Conservation (phyloP, 2,113 vertebrate species). For the Chaetura pelagica region DNA sequence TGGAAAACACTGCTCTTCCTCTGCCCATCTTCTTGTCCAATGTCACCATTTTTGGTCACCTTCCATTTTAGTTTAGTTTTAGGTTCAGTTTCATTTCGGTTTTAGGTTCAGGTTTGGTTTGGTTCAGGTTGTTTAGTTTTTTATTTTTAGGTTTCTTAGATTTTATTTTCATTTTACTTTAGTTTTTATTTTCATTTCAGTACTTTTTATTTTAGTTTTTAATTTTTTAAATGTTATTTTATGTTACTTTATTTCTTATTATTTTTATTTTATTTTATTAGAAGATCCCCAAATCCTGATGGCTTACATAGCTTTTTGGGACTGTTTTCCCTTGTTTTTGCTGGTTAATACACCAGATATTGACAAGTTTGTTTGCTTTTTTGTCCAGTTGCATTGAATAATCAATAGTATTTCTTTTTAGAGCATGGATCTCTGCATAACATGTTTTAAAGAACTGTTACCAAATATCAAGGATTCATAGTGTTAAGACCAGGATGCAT, state of each 20-base stretch:
- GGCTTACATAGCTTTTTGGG: neutral
- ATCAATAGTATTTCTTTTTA: neutral
- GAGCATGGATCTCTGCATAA: neutral
- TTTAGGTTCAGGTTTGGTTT: too few species aligned
- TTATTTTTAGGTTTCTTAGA: too few species aligned
- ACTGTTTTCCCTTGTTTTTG: neutral
- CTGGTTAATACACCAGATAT: neutral
- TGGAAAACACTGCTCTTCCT: neutral
- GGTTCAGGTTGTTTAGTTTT: too few species aligned
- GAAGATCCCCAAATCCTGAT: neutral
- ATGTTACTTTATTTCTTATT: neutral
- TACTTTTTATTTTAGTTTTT: too few species aligned
- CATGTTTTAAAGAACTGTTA: neutral
- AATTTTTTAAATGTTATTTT: too few species aligned
- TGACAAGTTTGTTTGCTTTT: neutral
- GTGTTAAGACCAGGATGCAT: neutral
- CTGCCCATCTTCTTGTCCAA: neutral
- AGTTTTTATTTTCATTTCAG: too few species aligned
- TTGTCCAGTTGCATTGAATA: neutral
- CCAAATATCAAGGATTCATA: neutral
- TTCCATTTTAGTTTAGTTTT: neutral
- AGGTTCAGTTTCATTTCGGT: too few species aligned
- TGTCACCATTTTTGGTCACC: too few species aligned
- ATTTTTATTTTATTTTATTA: too few species aligned
- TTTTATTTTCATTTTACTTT: too few species aligned